These are phyloP conservation scores for Gobio gobio DNA, from an alignment of 2,113 vertebrate species.

Conservation along the genomic window DNA sequence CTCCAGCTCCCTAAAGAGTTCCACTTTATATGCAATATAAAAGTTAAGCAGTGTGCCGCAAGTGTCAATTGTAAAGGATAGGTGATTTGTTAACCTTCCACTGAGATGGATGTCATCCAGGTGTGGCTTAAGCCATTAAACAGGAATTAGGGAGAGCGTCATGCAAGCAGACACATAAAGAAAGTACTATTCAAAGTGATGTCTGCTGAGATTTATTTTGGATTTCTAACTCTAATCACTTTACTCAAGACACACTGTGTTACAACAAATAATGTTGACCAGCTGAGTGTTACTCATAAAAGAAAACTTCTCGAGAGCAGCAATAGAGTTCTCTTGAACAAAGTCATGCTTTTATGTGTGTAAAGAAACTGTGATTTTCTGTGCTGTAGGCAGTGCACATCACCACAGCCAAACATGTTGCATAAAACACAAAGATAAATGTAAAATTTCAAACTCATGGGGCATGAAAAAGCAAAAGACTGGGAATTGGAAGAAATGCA, in stretches of 20 bases:
- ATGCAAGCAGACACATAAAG: neutral
- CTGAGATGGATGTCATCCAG: neutral
- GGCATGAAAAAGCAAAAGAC: neutral
- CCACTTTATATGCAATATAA: neutral
- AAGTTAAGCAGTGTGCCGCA: neutral
- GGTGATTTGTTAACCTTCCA: constrained; percentile 1
- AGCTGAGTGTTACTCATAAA: neutral
- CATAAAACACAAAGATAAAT: neutral
- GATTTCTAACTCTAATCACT: neutral
- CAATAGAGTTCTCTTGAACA: neutral
- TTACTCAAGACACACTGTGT: neutral
- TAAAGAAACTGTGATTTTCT: neutral
- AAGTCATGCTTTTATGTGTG: neutral
- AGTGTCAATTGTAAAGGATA: constrained; percentile 3
- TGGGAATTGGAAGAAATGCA: neutral
- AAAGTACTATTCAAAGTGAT: neutral
- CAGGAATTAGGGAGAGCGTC: neutral
- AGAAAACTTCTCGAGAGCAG: neutral
- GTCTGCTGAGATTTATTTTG: neutral
- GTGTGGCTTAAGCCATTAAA: neutral
- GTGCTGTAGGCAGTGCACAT: neutral
- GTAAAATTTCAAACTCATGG: neutral
- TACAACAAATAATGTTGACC: constrained; percentile 12
- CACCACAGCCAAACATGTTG: neutral
- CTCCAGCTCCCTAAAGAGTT: neutral